A percentile compares a stretch with the other conserved stretches of the same genome.
phyloP scores from a whole-genome alignment of 2,113 vertebrate genomes.

The Burhinus bistriatus region DNA sequence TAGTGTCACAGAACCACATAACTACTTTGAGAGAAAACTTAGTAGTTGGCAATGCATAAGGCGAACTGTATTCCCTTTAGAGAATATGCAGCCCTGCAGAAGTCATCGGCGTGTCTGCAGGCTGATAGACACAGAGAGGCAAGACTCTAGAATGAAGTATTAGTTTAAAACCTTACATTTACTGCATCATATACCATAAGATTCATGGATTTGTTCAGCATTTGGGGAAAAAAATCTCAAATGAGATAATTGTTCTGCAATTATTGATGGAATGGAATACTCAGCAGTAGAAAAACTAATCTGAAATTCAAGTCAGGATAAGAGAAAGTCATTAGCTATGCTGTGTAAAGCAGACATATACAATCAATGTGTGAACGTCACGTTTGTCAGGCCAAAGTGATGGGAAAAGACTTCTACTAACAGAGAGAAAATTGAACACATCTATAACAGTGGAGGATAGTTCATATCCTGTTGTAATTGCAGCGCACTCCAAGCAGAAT shows the following conservation, averaged over 20 bases:
- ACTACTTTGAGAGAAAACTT: background rate
- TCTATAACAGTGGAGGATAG: conserved; percentile 55
- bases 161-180: background rate
- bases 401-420: conserved; percentile 59
- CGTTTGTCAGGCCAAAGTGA: conserved; percentile 61
- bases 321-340: conserved; percentile 59
- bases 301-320: conserved; percentile 54
- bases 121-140: background rate
- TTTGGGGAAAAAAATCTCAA: background rate
- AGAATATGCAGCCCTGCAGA: background rate
- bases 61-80: background rate
- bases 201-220: background rate
- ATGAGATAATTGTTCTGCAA: conserved; percentile 46
- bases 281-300: conserved; percentile 36
- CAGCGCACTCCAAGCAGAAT: conserved; percentile 21
- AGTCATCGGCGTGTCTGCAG: background rate
- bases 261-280: conserved; percentile 28
- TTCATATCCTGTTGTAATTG: conserved; percentile 59
- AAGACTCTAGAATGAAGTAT: background rate
- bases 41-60: background rate
- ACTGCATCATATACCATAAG: background rate
- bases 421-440: conserved; percentile 61
- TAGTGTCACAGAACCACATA: background rate
- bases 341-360: conserved; percentile 53
- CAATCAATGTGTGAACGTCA: conserved; percentile 64